Evolutionary conservation across 2,113 vertebrate genomes (phyloP).

Genomic region (Serinus canaria): DNA sequence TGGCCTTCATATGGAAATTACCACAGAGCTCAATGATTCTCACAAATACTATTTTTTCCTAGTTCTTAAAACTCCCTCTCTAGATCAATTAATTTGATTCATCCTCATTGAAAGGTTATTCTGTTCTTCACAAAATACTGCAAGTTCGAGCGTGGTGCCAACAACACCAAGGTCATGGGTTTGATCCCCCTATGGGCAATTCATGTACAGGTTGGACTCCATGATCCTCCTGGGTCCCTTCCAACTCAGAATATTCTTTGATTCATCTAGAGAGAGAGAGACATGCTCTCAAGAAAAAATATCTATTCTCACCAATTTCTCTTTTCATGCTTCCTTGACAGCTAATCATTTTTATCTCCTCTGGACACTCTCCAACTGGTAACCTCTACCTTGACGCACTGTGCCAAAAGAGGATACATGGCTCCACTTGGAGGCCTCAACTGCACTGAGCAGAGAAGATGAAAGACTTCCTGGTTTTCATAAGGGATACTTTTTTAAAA

Average conservation of each 20-base stretch:
- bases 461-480: background rate
- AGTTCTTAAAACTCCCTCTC: background rate
- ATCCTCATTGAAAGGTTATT: background rate
- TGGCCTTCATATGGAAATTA: background rate
- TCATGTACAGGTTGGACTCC: background rate
- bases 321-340: background rate
- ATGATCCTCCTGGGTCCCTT: background rate
- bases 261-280: background rate
- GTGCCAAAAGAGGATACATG: background rate
- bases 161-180: background rate
- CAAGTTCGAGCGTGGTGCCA: background rate
- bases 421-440: background rate
- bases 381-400: background rate
- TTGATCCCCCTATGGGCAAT: background rate
- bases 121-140: background rate
- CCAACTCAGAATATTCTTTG: background rate
- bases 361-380: background rate
- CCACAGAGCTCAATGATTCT: background rate
- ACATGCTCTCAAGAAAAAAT: background rate
- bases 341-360: background rate
- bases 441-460: background rate
- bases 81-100: background rate
- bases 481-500: background rate
- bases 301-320: background rate
- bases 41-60: background rate